Evolutionary conservation across 2,797 vertebrate genomes (phyloP), one percentile per base, ranked within the genome.

Genomic region (Tenualosa thibaudeaui): DNA sequence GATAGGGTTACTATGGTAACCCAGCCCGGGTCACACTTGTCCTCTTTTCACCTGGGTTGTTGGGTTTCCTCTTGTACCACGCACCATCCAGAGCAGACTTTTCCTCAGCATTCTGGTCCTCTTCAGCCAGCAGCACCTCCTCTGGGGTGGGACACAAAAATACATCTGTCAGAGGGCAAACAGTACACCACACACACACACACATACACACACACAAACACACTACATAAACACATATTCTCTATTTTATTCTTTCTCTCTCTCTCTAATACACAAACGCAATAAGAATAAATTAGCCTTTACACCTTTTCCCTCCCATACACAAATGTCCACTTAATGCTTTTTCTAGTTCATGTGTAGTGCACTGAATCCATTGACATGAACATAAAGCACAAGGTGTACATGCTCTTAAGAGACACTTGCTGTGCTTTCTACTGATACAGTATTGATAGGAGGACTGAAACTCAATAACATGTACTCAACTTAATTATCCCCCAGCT

Each of bases 41-140:
- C 85, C 84, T 86, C 81, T 88, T 92, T 88, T 93, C 91, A 95
- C 94, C 94, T 93, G 93, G 89, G 83, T 88, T 90, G 90, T 93
- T 95, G 82, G 94, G 93, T 91, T 93, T 95, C 93, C 90, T 89
- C 81, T 94, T 95, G 92, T 93, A 93, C 92, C 85, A 98, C 92
- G 95, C 96, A 94, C 97, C 97, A 62, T 99, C 98, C 95, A 99
- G 89, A 12, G 98, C 97, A 85, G 97, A 98, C 88, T 99, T 99
- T 92, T 99, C 98, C 89, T 98, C 98, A 0, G 98, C 98, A 0
- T 97, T 97, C 93, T 97, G 97, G 87, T 99, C 98, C 90, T 99
- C 98, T 88, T 99, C 98, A 0, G 97, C 98, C 93, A 99, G 93
- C 95, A 99, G 95, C 86, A 99, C 98, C 90, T 99, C 98, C 96